These are phyloP conservation scores for Nannobrachium achirus DNA, from an alignment of 2,113 vertebrate species.

Conservation along the genomic window DNA sequence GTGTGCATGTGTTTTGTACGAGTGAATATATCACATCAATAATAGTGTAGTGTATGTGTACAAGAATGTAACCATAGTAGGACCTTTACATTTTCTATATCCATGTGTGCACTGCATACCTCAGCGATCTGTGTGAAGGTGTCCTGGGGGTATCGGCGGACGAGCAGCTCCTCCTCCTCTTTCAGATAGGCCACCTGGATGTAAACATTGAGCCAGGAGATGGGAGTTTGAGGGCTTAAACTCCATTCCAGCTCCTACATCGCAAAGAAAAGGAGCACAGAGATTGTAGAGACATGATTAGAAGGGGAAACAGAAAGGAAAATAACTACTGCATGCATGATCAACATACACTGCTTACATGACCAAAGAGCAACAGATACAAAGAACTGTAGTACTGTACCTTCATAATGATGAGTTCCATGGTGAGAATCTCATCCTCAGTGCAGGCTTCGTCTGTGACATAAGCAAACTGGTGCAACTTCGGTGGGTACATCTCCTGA, in stretches of 20 bases:
- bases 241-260: slow-evolving; percentile 92
- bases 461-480: slow-evolving; percentile 94
- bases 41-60: not conserved
- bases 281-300: not conserved
- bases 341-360: not conserved
- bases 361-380: not conserved
- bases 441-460: slow-evolving; percentile 96
- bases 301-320: no score
- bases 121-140: slow-evolving; percentile 93
- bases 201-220: slow-evolving; percentile 97
- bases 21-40: not conserved
- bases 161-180: slow-evolving; percentile 80
- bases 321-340: no score
- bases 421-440: slow-evolving; percentile 92
- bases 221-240: slow-evolving; percentile 89
- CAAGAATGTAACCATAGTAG: no score
- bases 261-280: not conserved
- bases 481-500: slow-evolving; percentile 97
- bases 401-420: slow-evolving; percentile 98
- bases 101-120: slow-evolving; percentile 72
- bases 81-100: no score
- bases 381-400: slow-evolving; percentile 62
- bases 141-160: slow-evolving; percentile 90
- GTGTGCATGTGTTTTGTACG: not conserved
- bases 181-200: slow-evolving; percentile 95